A percentile compares a stretch with the other conserved stretches of the same genome.
phyloP scores from a whole-genome alignment of 2,888 invertebrate genomes.

The Melangyna quadrimaculata region DNA sequence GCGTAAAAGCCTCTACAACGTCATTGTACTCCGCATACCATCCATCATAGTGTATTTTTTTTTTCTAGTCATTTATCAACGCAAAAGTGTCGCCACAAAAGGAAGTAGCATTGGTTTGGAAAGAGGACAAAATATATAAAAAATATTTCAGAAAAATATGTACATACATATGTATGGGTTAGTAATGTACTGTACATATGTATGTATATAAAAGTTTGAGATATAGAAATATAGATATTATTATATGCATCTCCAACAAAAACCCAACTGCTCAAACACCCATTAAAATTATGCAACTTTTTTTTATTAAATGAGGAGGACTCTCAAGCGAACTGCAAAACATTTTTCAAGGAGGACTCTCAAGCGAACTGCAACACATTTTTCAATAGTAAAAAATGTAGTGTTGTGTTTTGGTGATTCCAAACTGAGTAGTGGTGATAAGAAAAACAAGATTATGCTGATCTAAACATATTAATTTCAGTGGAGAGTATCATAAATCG shows the following conservation, averaged over 20 bases:
- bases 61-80: conserved; percentile 34
- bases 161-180: background rate
- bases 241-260: conserved; percentile 15
- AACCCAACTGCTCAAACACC: conserved; percentile 58
- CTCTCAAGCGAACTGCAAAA: conserved; percentile 55
- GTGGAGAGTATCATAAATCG: too few species aligned
- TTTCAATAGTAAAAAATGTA: background rate
- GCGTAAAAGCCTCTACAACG: conserved; percentile 22
- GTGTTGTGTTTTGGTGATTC: background rate
- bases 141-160: conserved; percentile 1
- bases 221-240: background rate
- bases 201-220: too few species aligned
- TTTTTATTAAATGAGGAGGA: conserved; percentile 46
- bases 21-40: background rate
- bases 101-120: conserved; percentile 4
- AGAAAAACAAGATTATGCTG: too few species aligned
- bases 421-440: too few species aligned
- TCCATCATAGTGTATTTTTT: conserved; percentile 7
- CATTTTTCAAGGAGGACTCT: conserved; percentile 51
- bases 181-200: too few species aligned
- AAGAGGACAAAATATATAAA: background rate
- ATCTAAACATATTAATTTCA: too few species aligned
- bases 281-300: conserved; percentile 67
- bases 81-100: conserved; percentile 27
- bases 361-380: conserved; percentile 56